phyloP scores from a whole-genome alignment of 1,140 invertebrate genomes.

The Acromyrmex charruanus region DNA sequence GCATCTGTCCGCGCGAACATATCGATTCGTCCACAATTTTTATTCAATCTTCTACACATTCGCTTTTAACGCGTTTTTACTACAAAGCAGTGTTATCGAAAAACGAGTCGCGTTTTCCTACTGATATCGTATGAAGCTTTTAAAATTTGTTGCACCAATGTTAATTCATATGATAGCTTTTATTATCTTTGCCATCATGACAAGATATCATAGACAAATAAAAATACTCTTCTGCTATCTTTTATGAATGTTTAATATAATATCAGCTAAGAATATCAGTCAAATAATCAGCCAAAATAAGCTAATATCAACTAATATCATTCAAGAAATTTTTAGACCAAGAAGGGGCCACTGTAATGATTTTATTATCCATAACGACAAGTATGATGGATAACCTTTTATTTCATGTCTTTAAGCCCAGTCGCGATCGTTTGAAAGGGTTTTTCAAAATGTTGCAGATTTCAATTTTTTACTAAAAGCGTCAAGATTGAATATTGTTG shows the following conservation, averaged over 20 bases:
- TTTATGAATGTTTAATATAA: background rate
- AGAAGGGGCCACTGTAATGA: too few species aligned
- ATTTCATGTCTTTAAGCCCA: too few species aligned
- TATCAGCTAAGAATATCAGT: too few species aligned
- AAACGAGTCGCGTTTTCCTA: background rate
- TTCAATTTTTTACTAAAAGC: too few species aligned
- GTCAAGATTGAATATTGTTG: too few species aligned
- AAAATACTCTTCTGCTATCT: background rate
- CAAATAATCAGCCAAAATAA: too few species aligned
- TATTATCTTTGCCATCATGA: background rate
- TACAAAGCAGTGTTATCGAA: constrained; percentile 19
- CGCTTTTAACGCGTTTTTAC: constrained; percentile 16
- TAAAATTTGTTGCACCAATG: background rate
- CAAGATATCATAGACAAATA: background rate
- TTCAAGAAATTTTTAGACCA: too few species aligned
- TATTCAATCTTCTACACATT: background rate
- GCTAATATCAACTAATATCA: too few species aligned
- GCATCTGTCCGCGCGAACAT: constrained; percentile 1
- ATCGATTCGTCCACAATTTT: constrained; percentile 40
- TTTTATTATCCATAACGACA: too few species aligned
- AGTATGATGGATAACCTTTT: too few species aligned
- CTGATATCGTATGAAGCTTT: background rate
- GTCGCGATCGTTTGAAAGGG: too few species aligned
- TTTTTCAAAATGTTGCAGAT: too few species aligned
- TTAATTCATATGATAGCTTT: background rate